Conservation (phyloP, 2,113 vertebrate genomes). For the Paralichthys olivaceus region DNA sequence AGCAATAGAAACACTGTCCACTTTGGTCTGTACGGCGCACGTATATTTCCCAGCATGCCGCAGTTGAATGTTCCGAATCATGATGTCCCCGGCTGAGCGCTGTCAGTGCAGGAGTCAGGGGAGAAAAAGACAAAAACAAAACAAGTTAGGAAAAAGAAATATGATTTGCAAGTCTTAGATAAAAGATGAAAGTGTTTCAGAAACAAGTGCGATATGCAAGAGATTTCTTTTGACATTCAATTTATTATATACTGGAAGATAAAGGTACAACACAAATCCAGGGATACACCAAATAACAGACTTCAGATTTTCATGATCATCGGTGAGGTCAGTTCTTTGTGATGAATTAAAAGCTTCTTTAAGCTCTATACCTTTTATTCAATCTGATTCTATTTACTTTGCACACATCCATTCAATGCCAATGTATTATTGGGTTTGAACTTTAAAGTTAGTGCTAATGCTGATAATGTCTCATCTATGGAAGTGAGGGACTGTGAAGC, state of each 20-base stretch:
- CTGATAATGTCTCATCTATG: slow-evolving; percentile 58
- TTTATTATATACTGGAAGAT: slow-evolving; percentile 28
- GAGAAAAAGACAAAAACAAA: not conserved
- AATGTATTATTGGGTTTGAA: slow-evolving; percentile 63
- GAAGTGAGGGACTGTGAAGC: slow-evolving; percentile 46
- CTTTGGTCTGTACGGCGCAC: slow-evolving; percentile 93
- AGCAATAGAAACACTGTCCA: slow-evolving; percentile 92
- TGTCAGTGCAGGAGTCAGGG: slow-evolving; percentile 65
- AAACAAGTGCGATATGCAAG: slow-evolving; percentile 15
- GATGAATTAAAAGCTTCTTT: slow-evolving; percentile 58
- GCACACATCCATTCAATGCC: slow-evolving; percentile 50
- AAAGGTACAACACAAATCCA: slow-evolving; percentile 32
- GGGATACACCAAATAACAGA: slow-evolving; percentile 27
- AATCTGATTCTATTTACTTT: slow-evolving; percentile 39
- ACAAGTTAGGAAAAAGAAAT: not conserved
- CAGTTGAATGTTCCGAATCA: slow-evolving; percentile 98
- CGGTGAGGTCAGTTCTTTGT: slow-evolving; percentile 47
- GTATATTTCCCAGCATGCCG: slow-evolving; percentile 95
- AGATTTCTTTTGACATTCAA: slow-evolving; percentile 34
- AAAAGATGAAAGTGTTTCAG: slow-evolving; percentile 23
- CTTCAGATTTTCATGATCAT: slow-evolving; percentile 32
- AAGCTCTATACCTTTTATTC: slow-evolving; percentile 48
- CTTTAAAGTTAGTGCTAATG: slow-evolving; percentile 57
- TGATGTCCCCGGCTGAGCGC: slow-evolving; percentile 94
- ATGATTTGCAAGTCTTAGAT: not conserved